Evolutionary conservation across 2,113 vertebrate genomes (phyloP), one percentile per base, ranked within the genome.

Genomic region (Trachemys scripta): DNA sequence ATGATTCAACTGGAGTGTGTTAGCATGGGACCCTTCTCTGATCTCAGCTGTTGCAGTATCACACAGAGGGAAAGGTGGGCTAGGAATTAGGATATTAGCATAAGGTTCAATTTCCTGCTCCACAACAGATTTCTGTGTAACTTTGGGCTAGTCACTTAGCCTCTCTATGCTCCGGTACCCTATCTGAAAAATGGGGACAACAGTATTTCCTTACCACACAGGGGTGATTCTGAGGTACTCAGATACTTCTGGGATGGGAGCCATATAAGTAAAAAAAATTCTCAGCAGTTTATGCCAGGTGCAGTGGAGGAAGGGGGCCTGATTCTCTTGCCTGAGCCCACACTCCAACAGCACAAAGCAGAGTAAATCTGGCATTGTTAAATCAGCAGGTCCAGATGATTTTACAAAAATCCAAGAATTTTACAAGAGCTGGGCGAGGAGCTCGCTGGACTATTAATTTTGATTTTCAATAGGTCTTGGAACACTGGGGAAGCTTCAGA

Each of bases 11-110:
- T 2, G 47, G 6, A 85, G 87, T n/a, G 80, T 76, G 51, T 42
- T 69, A 51, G 0, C 8, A 80, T 49, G 6, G 78, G 1, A 82
- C 53, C 12, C 27, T 17, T 0, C 8, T 57, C 57, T 47, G 14
- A 78, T 4, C 2, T 47, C 1, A 6, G 45, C 38, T 89, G 1
- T 4, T 89, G 81, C 78, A 87, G 5, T 22, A 22, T 87, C 19
- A 42, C 8, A 51, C 6, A 89, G 56, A 81, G n/a, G 11, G 8
- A 59, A 3, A 35, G 31, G 14, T 65, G 62, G 62, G 14, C 27
- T 65, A 65, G 31, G 62, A 65, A 65, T 35, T 65, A 65, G 31
- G 5, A 65, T 65, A 8, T 17, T 35, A 35, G 31, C 62, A 65
- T 35, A 65, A 35, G 62, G 62, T 65, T 65, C 31, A 31, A 65